phyloP scores from a whole-genome alignment of 2,113 vertebrate species.

The Diphyllodes magnificus region DNA sequence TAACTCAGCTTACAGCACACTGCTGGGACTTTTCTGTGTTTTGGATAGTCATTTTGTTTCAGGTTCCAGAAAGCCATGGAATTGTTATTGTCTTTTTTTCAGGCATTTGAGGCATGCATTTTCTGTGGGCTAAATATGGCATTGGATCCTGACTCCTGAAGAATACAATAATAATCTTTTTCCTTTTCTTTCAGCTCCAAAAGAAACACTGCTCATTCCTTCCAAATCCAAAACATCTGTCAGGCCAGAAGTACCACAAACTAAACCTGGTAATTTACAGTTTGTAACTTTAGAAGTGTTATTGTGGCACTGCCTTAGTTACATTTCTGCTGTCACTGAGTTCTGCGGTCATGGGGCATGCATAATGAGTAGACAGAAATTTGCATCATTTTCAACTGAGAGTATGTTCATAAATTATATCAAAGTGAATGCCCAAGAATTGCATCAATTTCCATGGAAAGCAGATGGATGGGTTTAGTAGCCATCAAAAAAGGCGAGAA shows the following conservation, averaged over 20 bases:
- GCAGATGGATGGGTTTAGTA: background rate
- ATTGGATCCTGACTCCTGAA: slow-evolving; percentile 13
- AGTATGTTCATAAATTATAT: background rate
- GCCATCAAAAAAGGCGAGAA: background rate
- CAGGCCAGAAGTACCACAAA: slow-evolving; percentile 55
- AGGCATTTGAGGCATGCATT: slow-evolving; percentile 37
- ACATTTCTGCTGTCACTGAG: background rate
- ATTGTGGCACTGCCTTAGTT: background rate
- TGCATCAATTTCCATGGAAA: background rate
- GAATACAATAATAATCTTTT: slow-evolving; percentile 10
- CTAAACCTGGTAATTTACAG: slow-evolving; percentile 70
- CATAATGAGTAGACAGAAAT: background rate
- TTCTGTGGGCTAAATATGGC: slow-evolving; percentile 23
- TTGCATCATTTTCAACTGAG: background rate
- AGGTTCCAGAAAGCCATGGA: slow-evolving; percentile 37
- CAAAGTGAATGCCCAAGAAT: background rate
- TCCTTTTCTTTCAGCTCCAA: slow-evolving; percentile 72
- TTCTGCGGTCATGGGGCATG: background rate
- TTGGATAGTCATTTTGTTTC: slow-evolving; percentile 29
- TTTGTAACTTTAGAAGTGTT: background rate
- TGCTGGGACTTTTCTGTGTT: background rate
- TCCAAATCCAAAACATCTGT: slow-evolving; percentile 70
- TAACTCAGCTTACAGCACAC: background rate
- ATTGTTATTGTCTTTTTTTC: slow-evolving; percentile 43
- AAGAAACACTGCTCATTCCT: slow-evolving; percentile 62